Base-by-base conservation (phyloP, 1,140 invertebrate genomes). In the Phortica variegata region DNA sequence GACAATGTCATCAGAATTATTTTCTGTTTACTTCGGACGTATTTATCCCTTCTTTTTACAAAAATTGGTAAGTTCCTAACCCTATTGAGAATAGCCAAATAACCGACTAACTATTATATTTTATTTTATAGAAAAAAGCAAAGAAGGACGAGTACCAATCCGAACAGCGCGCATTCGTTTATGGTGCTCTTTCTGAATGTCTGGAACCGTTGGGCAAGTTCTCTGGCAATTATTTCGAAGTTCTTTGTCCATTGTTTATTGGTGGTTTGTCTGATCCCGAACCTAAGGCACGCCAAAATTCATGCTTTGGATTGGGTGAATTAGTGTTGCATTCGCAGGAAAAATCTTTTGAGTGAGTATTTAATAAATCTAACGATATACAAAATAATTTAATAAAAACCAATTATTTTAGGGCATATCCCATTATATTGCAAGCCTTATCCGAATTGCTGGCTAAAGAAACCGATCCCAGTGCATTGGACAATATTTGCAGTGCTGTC, bases 401-500 rank as follows among this genome's bases (percentile, higher is more conserved):
- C 17, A 39, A 36, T 39, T 47, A n/a, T 15, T 41, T 2, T 37
- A 75, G 69, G 13, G 58, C 60, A 18, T 76, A 58, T 49, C 63
- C 61, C 8, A 75, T 81, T 16, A 85, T 91, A 58, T 66, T 91
- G 9, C 81, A 85, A 73, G 70, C 79, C 3, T 70, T 92, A 12
- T 87, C 87, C 4, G 69, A 77, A n/a, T 78, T 82, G 1, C 79
- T 90, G 37, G 65, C 76, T 15, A 82, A 80, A 54, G 88, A 90
- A 68, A 77, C 75, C 2, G 79, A 85, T 57, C 72, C 77, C 0
- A 77, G 84, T 19, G 84, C 84, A 2, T 68, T 87, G 19, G 89
- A 92, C 61, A 91, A 92, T 61, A 84, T 90, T 47, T 87, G 87
- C 72, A 88, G 87, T 45, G 87, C 88, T 13, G 79, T 89, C 29